Conservation (phyloP, 2,888 invertebrate species). For the Andrena chrysosceles region DNA sequence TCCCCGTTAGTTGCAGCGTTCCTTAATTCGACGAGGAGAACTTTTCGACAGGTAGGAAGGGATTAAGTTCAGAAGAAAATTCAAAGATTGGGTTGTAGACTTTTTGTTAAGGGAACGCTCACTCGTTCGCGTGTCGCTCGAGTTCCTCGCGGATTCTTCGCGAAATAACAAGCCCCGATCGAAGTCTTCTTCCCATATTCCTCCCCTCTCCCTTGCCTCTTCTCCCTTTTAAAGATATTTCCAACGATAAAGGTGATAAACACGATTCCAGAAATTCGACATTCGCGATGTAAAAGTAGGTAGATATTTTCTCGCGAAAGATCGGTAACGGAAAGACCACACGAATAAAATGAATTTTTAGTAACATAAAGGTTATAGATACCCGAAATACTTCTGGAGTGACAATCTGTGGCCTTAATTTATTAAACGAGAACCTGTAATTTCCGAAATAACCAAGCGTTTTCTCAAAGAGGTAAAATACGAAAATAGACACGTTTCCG, state of each 20-base stretch:
- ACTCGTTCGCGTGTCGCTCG: background rate
- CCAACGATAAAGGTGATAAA: background rate
- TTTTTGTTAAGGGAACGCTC: background rate
- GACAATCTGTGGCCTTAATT: background rate
- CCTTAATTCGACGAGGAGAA: background rate
- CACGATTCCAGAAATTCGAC: too few species aligned
- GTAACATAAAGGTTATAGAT: background rate
- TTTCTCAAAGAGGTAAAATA: background rate
- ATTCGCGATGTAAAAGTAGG: background rate
- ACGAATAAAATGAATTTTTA: background rate
- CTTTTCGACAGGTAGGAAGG: background rate
- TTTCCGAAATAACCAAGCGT: background rate
- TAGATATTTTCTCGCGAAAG: background rate
- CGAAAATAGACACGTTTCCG: constrained; percentile 7
- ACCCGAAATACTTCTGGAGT: background rate
- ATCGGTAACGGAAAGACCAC: background rate
- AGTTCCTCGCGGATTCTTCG: background rate
- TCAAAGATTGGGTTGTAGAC: too few species aligned
- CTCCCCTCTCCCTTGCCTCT: background rate
- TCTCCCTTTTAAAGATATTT: background rate
- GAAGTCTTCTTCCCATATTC: background rate
- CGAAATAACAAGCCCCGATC: constrained; percentile 26
- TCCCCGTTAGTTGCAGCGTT: background rate
- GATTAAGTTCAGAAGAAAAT: too few species aligned
- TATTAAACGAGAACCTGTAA: constrained; percentile 6